These are phyloP conservation scores for Margarornis squamiger DNA, from an alignment of 2,797 vertebrate genomes.

Conservation along the genomic window DNA sequence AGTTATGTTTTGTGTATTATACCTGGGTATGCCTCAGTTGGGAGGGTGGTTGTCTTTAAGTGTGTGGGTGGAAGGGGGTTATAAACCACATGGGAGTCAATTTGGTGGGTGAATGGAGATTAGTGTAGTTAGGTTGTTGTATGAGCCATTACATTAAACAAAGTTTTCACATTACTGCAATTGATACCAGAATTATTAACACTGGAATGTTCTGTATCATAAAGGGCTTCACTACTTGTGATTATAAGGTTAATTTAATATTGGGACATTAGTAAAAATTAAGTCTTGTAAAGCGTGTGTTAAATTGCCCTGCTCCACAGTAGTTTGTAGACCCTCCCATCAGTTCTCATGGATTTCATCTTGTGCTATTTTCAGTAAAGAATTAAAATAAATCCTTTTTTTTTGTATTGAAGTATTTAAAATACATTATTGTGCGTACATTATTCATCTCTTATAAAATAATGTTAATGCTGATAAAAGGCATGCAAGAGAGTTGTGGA, in stretches of 20 bases:
- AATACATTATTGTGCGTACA: background rate
- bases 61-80: constrained; percentile 38
- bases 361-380: background rate
- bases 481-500: background rate
- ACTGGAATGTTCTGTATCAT: background rate
- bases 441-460: background rate
- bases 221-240: background rate
- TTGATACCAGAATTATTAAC: background rate
- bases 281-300: background rate
- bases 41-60: background rate
- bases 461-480: background rate
- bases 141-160: background rate
- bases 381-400: background rate
- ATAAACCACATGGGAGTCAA: background rate
- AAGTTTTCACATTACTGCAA: background rate
- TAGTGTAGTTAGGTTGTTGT: background rate
- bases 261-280: background rate
- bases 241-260: background rate
- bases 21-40: background rate
- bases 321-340: background rate
- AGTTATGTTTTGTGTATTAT: constrained; percentile 57
- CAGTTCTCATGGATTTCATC: background rate
- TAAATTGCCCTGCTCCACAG: background rate
- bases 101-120: background rate
- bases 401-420: background rate